Evolutionary conservation across 2,888 invertebrate genomes (phyloP).

Genomic region (Xylota segnis): DNA sequence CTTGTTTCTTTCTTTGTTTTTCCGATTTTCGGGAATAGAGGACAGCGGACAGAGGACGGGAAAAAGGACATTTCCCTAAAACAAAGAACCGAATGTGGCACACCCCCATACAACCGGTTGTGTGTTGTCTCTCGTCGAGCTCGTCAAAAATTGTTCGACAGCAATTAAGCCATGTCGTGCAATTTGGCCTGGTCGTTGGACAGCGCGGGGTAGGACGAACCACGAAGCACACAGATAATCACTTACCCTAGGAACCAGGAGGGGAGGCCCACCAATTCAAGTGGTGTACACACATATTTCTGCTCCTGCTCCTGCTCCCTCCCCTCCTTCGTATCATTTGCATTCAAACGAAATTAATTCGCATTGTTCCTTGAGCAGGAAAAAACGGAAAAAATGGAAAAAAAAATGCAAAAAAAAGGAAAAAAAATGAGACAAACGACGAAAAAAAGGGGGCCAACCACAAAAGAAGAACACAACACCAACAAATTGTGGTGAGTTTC

Average conservation of each 20-base stretch:
- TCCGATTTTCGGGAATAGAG: slow-evolving; percentile 1
- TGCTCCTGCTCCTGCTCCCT: background rate
- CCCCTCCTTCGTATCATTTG: slow-evolving; percentile 66
- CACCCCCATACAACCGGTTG: slow-evolving; percentile 56
- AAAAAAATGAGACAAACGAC: slow-evolving; percentile 6
- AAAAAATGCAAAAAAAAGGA: slow-evolving; percentile 33
- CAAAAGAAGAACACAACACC: slow-evolving; percentile 47
- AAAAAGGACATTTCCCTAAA: slow-evolving; percentile 54
- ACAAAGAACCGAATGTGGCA: slow-evolving; percentile 54
- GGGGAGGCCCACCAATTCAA: slow-evolving; percentile 17
- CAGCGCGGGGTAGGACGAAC: slow-evolving; percentile 41
- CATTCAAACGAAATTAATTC: slow-evolving; percentile 76
- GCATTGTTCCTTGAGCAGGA: slow-evolving; percentile 71
- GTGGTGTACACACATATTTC: slow-evolving; percentile 37
- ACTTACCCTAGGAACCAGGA: slow-evolving; percentile 51
- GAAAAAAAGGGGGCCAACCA: slow-evolving; percentile 63
- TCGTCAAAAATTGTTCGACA: slow-evolving; percentile 62
- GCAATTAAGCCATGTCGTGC: slow-evolving; percentile 71
- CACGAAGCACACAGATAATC: slow-evolving; percentile 60
- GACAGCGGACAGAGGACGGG: slow-evolving; percentile 23
- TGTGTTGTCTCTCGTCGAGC: slow-evolving; percentile 2
- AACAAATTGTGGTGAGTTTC: slow-evolving; percentile 65
- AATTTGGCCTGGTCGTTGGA: slow-evolving; percentile 54
- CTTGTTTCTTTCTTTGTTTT: background rate
- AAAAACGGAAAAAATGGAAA: slow-evolving; percentile 13